Evolutionary conservation across 2,888 invertebrate genomes (phyloP).

Genomic region (Mythimna albipuncta): DNA sequence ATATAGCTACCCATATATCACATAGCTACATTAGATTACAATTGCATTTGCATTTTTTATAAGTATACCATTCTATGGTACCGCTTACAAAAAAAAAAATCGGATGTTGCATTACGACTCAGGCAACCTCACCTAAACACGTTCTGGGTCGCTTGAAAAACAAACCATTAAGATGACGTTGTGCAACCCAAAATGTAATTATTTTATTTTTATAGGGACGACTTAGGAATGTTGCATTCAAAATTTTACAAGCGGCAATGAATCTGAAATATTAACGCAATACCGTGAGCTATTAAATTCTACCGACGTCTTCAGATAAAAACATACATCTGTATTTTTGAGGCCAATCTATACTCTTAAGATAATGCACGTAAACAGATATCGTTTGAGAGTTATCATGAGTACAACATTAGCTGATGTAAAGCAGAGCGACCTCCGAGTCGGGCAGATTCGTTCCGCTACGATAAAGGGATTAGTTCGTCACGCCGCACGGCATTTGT

Average conservation of each 20-base stretch:
- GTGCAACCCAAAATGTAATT: conserved; percentile 13
- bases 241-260: conserved; percentile 1
- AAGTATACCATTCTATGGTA: conserved; percentile 9
- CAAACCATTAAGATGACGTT: conserved; percentile 32
- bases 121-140: conserved; percentile 26
- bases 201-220: conserved; percentile 2
- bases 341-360: conserved; percentile 66
- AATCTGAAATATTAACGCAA: conserved; percentile 21
- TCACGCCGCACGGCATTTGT: conserved; percentile 73
- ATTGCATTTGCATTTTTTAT: conserved; percentile 27
- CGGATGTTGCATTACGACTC: conserved; percentile 33
- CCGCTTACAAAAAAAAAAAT: conserved; percentile 25
- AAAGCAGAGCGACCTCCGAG: conserved; percentile 81
- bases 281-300: conserved; percentile 45
- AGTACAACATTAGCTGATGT: conserved; percentile 79
- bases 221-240: conserved; percentile 2
- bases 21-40: conserved; percentile 1
- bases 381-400: conserved; percentile 76
- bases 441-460: conserved; percentile 80
- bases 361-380: conserved; percentile 74
- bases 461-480: conserved; percentile 86
- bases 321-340: conserved; percentile 77
- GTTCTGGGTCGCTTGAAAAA: conserved; percentile 37
- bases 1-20: background rate
- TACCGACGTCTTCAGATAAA: conserved; percentile 63